Evolutionary conservation across 1,140 invertebrate species (phyloP).

Genomic region (Teleogryllus occipitalis): DNA sequence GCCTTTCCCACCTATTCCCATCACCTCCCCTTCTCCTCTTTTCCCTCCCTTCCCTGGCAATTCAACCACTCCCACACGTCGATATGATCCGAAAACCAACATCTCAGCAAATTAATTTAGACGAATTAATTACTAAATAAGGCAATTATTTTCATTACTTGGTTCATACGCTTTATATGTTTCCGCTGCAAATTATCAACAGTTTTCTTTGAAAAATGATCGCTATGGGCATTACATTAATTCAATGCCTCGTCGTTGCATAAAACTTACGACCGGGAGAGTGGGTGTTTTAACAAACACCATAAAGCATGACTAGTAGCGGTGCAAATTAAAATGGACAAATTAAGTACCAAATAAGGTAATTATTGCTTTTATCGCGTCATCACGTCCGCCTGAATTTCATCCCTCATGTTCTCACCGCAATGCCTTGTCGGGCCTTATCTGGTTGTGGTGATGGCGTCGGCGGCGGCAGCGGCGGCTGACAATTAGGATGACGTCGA

Average conservation of each 20-base stretch:
- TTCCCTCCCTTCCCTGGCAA: no score
- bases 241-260: not conserved
- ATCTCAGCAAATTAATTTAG: not conserved
- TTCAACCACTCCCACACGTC: no score
- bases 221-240: conserved; percentile 1
- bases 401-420: not conserved
- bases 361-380: not conserved
- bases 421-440: not conserved
- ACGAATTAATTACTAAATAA: not conserved
- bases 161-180: not conserved
- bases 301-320: conserved; percentile 1
- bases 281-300: not conserved
- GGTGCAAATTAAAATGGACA: not conserved
- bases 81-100: not conserved
- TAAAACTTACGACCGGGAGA: not conserved
- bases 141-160: not conserved
- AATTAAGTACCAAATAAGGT: not conserved
- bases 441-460: not conserved
- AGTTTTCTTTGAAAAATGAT: not conserved
- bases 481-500: no score
- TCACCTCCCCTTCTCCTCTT: no score
- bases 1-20: no score
- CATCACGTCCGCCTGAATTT: not conserved
- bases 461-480: no score
- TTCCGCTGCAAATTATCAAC: not conserved